Percentiles rank a stretch among this genome's conserved stretches.
Conservation (phyloP, 1,140 invertebrate genomes). For the Drosophila sp. region DNA sequence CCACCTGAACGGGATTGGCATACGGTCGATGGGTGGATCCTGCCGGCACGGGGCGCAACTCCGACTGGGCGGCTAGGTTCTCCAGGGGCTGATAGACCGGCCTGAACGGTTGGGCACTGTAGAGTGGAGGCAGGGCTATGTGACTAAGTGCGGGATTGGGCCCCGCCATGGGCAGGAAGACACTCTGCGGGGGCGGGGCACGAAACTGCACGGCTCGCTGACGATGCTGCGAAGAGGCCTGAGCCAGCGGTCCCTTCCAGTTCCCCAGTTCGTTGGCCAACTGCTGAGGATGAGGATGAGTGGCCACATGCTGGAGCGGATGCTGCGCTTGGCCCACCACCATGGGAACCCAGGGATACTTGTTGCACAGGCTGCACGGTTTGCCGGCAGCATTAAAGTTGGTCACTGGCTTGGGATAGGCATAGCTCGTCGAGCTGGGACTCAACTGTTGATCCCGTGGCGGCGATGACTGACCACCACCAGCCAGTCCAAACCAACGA, state of each 20-base stretch:
- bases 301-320: conserved; percentile 52
- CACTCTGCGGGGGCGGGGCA: conserved; percentile 39
- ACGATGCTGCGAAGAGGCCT: conserved; percentile 63
- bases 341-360: conserved; percentile 90
- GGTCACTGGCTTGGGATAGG: conserved; percentile 60
- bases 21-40: conserved; percentile 16
- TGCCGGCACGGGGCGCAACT: conserved; percentile 57
- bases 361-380: conserved; percentile 89
- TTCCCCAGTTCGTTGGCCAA: conserved; percentile 48
- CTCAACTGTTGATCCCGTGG: conserved; percentile 59
- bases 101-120: conserved; percentile 85
- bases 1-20: conserved; percentile 38
- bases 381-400: conserved; percentile 71
- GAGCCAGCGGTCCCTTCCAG: conserved; percentile 43
- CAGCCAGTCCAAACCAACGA: conserved; percentile 74
- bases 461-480: conserved; percentile 35
- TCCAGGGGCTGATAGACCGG: conserved; percentile 46
- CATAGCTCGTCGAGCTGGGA: conserved; percentile 52
- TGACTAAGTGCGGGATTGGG: conserved; percentile 85
- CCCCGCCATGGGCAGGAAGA: conserved; percentile 83
- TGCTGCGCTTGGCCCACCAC: conserved; percentile 83
- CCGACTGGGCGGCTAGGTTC: conserved; percentile 70
- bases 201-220: conserved; percentile 73
- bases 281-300: conserved; percentile 41
- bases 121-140: conserved; percentile 85